These are phyloP conservation scores for Enteromius afrohamiltoni DNA, from an alignment of 2,797 vertebrate species.

Conservation along the genomic window DNA sequence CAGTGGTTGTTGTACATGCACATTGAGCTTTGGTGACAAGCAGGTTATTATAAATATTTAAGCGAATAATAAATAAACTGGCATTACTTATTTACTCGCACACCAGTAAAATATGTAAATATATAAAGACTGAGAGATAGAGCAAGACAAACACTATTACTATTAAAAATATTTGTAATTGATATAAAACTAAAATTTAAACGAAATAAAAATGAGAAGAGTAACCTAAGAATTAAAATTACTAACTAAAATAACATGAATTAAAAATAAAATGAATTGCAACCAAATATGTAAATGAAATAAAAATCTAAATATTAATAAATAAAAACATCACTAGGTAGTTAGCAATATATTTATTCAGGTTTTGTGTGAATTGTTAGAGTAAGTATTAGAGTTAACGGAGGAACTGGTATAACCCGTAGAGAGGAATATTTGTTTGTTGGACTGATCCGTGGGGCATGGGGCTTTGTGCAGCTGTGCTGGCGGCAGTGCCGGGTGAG, in stretches of 20 bases:
- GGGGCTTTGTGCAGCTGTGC: constrained; percentile 58
- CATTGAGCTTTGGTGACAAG: background rate
- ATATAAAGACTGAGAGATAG: background rate
- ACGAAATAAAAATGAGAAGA: background rate
- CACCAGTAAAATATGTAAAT: background rate
- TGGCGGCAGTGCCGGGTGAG: constrained; percentile 47
- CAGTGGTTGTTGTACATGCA: background rate
- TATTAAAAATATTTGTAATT: no score
- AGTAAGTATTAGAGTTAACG: background rate
- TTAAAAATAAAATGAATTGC: background rate
- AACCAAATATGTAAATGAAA: background rate
- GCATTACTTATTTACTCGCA: background rate
- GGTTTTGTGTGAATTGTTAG: background rate
- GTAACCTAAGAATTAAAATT: background rate
- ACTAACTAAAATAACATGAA: background rate
- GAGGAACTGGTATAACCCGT: background rate
- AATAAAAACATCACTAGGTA: background rate
- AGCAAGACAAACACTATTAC: background rate
- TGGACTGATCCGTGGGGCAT: constrained; percentile 53
- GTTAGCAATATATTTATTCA: background rate
- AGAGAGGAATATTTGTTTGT: constrained; percentile 49
- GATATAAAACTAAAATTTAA: background rate
- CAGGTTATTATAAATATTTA: background rate
- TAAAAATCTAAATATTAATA: background rate
- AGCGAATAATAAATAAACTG: background rate